Percentiles rank a stretch among this genome's conserved stretches.
These are phyloP conservation scores for Dolichomitus sp. DNA, from an alignment of 2,888 invertebrate species.

Conservation along the genomic window DNA sequence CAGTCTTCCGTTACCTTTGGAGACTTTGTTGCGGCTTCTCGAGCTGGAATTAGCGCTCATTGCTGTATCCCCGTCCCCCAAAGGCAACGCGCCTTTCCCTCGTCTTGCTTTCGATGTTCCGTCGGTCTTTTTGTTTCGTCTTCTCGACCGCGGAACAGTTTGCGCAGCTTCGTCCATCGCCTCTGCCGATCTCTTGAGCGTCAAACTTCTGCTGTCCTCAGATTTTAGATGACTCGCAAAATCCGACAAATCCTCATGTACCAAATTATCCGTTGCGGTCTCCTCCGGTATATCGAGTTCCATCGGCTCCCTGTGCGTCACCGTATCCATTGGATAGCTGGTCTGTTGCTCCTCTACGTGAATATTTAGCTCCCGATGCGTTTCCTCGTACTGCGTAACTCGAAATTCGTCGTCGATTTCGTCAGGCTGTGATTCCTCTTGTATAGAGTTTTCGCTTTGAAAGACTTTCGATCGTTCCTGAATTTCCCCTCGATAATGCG, in stretches of 20 bases:
- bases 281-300: slow-evolving; percentile 28
- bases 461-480: slow-evolving; percentile 17
- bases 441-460: slow-evolving; percentile 1
- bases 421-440: slow-evolving; percentile 34
- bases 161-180: neutral
- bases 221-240: slow-evolving; percentile 71
- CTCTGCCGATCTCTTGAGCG: slow-evolving; percentile 77
- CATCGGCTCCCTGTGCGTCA: slow-evolving; percentile 1
- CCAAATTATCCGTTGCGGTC: slow-evolving; percentile 33
- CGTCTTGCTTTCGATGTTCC: slow-evolving; percentile 62
- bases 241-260: slow-evolving; percentile 65
- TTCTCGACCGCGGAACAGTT: neutral
- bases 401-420: slow-evolving; percentile 27
- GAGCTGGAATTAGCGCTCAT: slow-evolving; percentile 22
- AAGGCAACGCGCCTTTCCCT: slow-evolving; percentile 22
- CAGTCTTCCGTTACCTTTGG: slow-evolving; percentile 77
- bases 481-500: slow-evolving; percentile 40
- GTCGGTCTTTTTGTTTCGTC: slow-evolving; percentile 16
- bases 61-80: slow-evolving; percentile 31
- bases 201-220: slow-evolving; percentile 79
- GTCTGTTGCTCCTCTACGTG: neutral
- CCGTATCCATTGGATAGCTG: slow-evolving; percentile 10
- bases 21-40: slow-evolving; percentile 62
- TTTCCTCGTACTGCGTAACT: neutral
- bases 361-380: neutral